phyloP scores from a whole-genome alignment of 2,113 vertebrate species.

The Ascaphus truei region DNA sequence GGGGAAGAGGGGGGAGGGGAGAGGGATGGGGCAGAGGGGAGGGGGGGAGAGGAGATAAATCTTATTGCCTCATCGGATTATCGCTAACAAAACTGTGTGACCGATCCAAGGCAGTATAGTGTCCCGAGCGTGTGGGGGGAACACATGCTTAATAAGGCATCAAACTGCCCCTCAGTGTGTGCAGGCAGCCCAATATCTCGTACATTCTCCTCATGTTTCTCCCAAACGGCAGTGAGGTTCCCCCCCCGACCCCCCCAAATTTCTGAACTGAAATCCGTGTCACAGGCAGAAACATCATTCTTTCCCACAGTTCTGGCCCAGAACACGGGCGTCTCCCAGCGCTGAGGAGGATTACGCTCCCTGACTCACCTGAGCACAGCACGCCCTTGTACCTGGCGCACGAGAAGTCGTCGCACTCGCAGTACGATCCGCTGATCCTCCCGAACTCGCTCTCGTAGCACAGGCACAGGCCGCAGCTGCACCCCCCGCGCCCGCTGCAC shows the following conservation, averaged over 20 bases:
- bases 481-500: slow-evolving; percentile 89
- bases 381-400: slow-evolving; percentile 89
- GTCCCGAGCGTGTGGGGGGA: no score
- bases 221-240: background rate
- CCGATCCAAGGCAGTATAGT: no score
- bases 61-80: no score
- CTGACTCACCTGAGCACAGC: slow-evolving; percentile 89
- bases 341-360: background rate
- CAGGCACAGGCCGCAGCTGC: slow-evolving; percentile 92
- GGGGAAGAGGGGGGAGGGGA: no score
- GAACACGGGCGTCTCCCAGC: background rate
- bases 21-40: no score
- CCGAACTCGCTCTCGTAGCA: slow-evolving; percentile 94
- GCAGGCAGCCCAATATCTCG: no score
- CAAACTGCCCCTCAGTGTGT: no score
- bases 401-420: slow-evolving; percentile 95
- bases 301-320: no score
- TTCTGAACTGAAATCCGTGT: background rate
- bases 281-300: background rate
- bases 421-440: slow-evolving; percentile 92
- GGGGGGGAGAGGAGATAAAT: no score
- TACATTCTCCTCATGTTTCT: no score
- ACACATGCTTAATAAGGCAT: no score
- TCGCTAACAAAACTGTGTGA: no score
- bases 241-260: background rate